Evolutionary conservation across 1,140 invertebrate genomes (phyloP), one percentile per base, ranked within the genome.

Genomic region (Diorhabda sublineata): DNA sequence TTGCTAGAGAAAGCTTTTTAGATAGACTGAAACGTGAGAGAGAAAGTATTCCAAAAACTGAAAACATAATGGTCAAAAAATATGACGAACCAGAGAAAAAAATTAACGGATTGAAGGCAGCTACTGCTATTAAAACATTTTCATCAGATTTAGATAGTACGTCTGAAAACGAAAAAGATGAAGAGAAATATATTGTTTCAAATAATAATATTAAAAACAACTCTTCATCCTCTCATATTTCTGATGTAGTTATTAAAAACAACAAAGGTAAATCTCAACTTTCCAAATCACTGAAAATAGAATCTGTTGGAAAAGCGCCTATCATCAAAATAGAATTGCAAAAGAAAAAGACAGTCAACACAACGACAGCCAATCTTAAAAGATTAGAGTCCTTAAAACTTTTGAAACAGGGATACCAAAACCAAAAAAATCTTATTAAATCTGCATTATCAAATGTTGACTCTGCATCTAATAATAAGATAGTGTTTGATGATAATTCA

Each of bases 381-480:
- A 80, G 88, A 72, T 75, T 87, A 60, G 80, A 85, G 68, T 87
- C 87, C 9, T 80, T 89, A 66, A 83, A 82, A 70, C 80, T 82
- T 68, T 87, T 84, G 70, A 85, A 84, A 68, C 78, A 83, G 73
- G 77, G 81, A 41, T 88, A 87, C 69, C 84, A 82, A 76, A 76
- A 82, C 65, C 85, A 87, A 78, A 84, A 86, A 81, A 79, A 82
- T 70, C 73, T 85, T 4, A 85, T 89, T 43, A 83, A 85, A 76
- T 78, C 82, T 71, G 86, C 86, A 42, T 77, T 89, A 47, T 82
- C 81, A 69, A 80, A 80, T 74, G 82, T 88, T 87, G 84, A 87
- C 75, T 83, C 79, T 74, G 79, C 77, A 77, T 68, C 69, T 69
- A 85, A 83, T 70, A 87, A 87, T 52, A 88, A 86, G 80, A 82